Conservation (phyloP, 2,113 vertebrate species). For the Vombatus ursinus region DNA sequence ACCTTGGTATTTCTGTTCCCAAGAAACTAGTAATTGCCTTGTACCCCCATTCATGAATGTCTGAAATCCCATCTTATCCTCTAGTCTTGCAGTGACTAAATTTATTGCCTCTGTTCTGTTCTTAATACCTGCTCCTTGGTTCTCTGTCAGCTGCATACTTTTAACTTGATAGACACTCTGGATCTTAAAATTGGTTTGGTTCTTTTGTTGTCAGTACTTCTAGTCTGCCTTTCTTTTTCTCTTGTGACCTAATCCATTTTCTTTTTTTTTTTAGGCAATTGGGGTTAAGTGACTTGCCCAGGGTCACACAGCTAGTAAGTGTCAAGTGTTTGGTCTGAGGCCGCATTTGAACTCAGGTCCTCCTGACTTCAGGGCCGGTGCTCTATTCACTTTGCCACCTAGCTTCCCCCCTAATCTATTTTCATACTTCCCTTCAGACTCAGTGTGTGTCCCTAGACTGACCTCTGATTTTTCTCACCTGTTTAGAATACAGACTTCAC, state of each 20-base stretch:
- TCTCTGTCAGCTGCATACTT: not conserved
- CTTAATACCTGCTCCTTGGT: not conserved
- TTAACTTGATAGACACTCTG: not conserved
- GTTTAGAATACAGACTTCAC: not conserved
- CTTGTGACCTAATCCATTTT: constrained; percentile 1
- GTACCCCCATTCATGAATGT: not conserved
- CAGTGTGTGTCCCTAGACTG: not conserved
- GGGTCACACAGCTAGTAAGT: too few relatives aligned
- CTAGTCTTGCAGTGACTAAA: not conserved
- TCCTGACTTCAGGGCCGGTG: too few relatives aligned
- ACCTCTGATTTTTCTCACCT: not conserved
- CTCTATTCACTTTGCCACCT: too few relatives aligned
- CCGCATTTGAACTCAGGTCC: too few relatives aligned
- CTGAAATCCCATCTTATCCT: not conserved
- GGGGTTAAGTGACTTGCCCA: too few relatives aligned
- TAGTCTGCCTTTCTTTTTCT: not conserved
- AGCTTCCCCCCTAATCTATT: too few relatives aligned
- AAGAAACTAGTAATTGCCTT: not conserved
- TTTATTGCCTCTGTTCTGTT: not conserved
- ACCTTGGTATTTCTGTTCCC: not conserved
- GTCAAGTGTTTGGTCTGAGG: too few relatives aligned
- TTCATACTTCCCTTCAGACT: not conserved
- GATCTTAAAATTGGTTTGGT: not conserved
- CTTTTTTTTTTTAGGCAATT: too few relatives aligned
- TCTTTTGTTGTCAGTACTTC: not conserved